Evolutionary conservation across 2,113 vertebrate species (phyloP).

Genomic region (Rhinichthys klamathensis): DNA sequence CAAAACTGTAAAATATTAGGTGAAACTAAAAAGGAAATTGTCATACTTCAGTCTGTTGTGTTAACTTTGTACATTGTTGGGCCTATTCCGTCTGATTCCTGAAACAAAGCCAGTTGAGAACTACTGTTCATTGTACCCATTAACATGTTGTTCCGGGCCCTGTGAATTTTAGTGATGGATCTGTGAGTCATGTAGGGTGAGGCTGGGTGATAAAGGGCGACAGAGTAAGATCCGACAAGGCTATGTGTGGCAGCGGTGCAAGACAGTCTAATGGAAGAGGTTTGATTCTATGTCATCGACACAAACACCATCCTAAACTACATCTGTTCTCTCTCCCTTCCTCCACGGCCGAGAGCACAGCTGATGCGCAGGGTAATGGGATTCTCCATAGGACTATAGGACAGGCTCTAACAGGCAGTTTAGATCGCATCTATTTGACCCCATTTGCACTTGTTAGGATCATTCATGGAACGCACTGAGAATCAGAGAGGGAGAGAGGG

Average conservation of each 20-base stretch:
- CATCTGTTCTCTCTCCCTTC: slow-evolving; percentile 17
- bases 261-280: slow-evolving; percentile 54
- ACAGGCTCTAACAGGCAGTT: slow-evolving; percentile 31
- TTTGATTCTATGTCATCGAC: slow-evolving; percentile 60
- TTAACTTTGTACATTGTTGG: neutral
- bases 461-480: slow-evolving; percentile 32
- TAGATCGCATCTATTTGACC: slow-evolving; percentile 35
- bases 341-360: slow-evolving; percentile 24
- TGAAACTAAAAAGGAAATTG: neutral
- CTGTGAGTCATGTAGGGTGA: neutral
- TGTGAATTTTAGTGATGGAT: neutral
- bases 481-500: slow-evolving; percentile 1
- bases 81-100: neutral
- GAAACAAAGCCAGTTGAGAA: neutral
- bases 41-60: neutral
- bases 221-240: neutral
- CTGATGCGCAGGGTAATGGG: slow-evolving; percentile 32
- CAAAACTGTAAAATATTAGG: neutral
- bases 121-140: neutral
- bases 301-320: slow-evolving; percentile 25
- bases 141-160: neutral
- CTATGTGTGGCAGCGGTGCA: slow-evolving; percentile 40
- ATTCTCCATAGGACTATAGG: slow-evolving; percentile 21
- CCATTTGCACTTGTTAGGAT: slow-evolving; percentile 38
- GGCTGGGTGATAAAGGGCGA: neutral